phyloP scores from a whole-genome alignment of 1,140 invertebrate species.

The Meteorus sp. region DNA sequence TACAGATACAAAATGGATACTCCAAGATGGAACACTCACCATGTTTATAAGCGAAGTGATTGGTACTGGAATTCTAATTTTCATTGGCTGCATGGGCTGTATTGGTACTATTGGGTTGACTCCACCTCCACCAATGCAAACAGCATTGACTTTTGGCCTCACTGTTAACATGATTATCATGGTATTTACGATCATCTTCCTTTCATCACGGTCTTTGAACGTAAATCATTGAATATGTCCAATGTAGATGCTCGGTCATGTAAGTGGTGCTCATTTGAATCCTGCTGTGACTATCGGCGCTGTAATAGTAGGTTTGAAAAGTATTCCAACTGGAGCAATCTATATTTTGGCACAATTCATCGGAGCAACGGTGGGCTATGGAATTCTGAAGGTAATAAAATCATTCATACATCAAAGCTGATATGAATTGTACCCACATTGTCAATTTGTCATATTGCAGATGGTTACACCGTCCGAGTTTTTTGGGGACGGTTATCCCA shows the following conservation, averaged over 20 bases:
- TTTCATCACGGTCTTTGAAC: not conserved
- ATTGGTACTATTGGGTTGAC: slow-evolving; percentile 44
- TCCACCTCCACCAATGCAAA: slow-evolving; percentile 61
- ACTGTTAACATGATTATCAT: slow-evolving; percentile 69
- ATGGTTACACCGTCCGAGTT: slow-evolving; percentile 56
- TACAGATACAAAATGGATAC: slow-evolving; percentile 34
- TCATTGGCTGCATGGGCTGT: slow-evolving; percentile 76
- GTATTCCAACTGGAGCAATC: slow-evolving; percentile 67
- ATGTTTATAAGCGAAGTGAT: slow-evolving; percentile 66
- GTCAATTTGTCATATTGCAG: slow-evolving; percentile 28
- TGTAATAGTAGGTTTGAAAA: slow-evolving; percentile 65
- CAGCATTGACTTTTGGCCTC: slow-evolving; percentile 70
- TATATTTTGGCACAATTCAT: slow-evolving; percentile 74
- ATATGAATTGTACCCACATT: not conserved
- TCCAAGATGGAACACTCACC: slow-evolving; percentile 41
- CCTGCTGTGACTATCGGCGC: slow-evolving; percentile 76
- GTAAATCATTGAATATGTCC: slow-evolving; percentile 24
- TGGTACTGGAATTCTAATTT: slow-evolving; percentile 73
- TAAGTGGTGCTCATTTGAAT: slow-evolving; percentile 76
- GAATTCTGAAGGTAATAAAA: slow-evolving; percentile 60
- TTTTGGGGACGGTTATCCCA: slow-evolving; percentile 36
- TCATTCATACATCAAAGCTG: not conserved
- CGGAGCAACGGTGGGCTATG: slow-evolving; percentile 72
- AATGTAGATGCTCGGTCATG: slow-evolving; percentile 68
- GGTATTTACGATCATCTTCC: no score